Evolutionary conservation across 2,113 vertebrate genomes (phyloP).

Genomic region (Macquaria ambigua): DNA sequence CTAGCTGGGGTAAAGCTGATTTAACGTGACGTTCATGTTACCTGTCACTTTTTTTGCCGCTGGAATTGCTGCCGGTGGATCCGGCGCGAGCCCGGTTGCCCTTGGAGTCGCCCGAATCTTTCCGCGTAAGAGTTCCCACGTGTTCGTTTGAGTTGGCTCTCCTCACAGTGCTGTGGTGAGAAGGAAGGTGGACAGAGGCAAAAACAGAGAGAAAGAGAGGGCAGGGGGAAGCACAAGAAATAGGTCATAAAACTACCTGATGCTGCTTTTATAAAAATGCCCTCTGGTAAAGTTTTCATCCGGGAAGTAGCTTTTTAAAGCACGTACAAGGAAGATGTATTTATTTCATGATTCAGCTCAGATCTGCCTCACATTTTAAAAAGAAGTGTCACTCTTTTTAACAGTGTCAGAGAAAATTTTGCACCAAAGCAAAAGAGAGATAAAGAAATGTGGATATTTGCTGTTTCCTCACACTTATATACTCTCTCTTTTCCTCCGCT

Average conservation of each 20-base stretch:
- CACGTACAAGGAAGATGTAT: neutral
- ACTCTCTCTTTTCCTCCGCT: slow-evolving; percentile 16
- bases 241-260: slow-evolving; percentile 47
- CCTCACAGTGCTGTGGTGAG: slow-evolving; percentile 88
- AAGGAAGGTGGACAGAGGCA: slow-evolving; percentile 11
- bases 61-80: slow-evolving; percentile 95
- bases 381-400: neutral
- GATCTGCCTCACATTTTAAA: neutral
- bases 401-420: neutral
- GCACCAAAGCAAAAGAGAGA: neutral
- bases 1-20: neutral
- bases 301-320: slow-evolving; percentile 2
- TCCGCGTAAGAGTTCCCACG: slow-evolving; percentile 89
- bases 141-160: slow-evolving; percentile 95
- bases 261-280: slow-evolving; percentile 37
- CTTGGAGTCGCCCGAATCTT: slow-evolving; percentile 93
- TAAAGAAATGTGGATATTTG: neutral
- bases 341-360: slow-evolving; percentile 22
- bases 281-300: slow-evolving; percentile 32
- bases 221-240: neutral
- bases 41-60: slow-evolving; percentile 96
- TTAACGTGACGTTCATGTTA: slow-evolving; percentile 61
- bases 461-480: neutral
- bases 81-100: slow-evolving; percentile 91
- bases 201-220: neutral